Percentiles rank a stretch among this genome's conserved stretches.
These are phyloP conservation scores for Galbula dea DNA, from an alignment of 2,113 vertebrate genomes.

Conservation along the genomic window DNA sequence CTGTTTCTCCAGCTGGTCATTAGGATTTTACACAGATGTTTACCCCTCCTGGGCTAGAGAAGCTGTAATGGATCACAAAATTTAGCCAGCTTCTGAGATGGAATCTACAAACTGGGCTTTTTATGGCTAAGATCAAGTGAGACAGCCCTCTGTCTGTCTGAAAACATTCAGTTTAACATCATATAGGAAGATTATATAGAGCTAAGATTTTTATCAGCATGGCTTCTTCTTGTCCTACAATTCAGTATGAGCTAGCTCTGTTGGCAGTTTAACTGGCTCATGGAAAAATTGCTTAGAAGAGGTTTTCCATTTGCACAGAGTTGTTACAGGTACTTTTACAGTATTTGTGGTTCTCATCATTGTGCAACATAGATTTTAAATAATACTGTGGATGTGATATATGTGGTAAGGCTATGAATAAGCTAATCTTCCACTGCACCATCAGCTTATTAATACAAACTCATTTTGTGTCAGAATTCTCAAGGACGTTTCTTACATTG, in stretches of 20 bases:
- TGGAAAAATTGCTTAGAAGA: neutral
- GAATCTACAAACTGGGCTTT: neutral
- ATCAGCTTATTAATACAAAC: neutral
- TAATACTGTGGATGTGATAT: neutral
- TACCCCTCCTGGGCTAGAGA: neutral
- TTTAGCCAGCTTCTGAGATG: neutral
- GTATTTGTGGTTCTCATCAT: neutral
- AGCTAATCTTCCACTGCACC: neutral
- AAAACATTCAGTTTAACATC: neutral
- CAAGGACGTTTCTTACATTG: neutral
- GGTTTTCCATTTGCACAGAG: neutral
- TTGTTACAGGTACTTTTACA: neutral
- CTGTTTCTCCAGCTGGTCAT: accelerated
- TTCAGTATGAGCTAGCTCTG: accelerated
- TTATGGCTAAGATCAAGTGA: neutral
- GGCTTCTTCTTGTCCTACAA: neutral
- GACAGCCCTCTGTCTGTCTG: neutral
- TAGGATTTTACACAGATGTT: neutral
- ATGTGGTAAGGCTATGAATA: accelerated
- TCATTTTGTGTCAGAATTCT: neutral
- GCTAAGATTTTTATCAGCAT: neutral
- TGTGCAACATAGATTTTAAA: neutral
- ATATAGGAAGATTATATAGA: neutral
- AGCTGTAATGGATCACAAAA: neutral
- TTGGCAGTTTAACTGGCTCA: neutral